Evolutionary conservation across 2,888 invertebrate genomes (phyloP), one percentile per base, ranked within the genome.

Genomic region (Iselma pallidipennis): DNA sequence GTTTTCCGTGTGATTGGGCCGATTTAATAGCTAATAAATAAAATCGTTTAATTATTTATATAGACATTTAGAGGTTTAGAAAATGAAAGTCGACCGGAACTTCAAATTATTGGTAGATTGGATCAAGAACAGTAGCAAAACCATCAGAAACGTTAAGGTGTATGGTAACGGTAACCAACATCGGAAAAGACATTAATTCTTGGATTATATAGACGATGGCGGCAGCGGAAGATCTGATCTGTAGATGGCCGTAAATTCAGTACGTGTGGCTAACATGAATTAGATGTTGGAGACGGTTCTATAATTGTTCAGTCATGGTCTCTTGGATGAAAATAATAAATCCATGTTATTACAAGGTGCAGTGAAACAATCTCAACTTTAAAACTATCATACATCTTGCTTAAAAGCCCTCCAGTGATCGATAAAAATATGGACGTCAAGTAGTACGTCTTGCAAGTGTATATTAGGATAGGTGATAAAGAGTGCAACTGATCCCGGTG

Each of bases 231-330:
- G 62, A 62, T 57, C 58, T 55, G 33, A 50, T 50, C 37, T 52
- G 21, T 42, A 29, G 37, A 49, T 33, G 55, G 52, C 70, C 61
- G 73, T 77, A 78, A 77, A 78, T 78, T 71, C 66, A 61, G 66
- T 61, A 76, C 76, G 75, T 76, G 77, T 69, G 74, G 71, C 69
- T 69, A 69, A 71, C 76, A 78, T 75, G 75, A 78, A 79, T 78
- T 77, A 77, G 76, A 72, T 74, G 73, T 75, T 74, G 73, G 76
- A 76, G 76, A 76, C 76, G 71, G 76, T 72, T 37, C 7, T 74
- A 73, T 77, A 78, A 78, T 78, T 77, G 76, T 78, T 78, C 76
- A 76, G 74, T 76, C 74, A 75, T 76, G 73, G 72, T 37, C 16
- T 7, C 2, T 37, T 37, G 2, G 16, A 9, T 29, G 10, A 1